Evolutionary conservation across 2,113 vertebrate genomes (phyloP).

Genomic region (Atherinomorus stipes): DNA sequence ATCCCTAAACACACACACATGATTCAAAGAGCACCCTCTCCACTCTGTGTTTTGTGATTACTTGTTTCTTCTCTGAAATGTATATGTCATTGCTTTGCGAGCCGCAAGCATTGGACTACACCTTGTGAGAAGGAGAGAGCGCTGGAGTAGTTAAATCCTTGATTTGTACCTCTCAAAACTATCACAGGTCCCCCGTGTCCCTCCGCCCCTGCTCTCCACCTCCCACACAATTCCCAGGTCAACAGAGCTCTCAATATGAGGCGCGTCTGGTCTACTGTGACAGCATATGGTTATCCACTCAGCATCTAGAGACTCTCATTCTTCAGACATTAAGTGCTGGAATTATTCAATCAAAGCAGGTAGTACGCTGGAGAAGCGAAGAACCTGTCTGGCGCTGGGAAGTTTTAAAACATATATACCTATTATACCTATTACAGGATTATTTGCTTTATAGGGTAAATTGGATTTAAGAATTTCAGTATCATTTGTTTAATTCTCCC

Average conservation of each 20-base stretch:
- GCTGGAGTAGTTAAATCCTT: slow-evolving; percentile 79
- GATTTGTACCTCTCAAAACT: slow-evolving; percentile 83
- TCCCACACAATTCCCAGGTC: slow-evolving; percentile 85
- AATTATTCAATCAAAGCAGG: slow-evolving; percentile 59
- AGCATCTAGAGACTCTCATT: slow-evolving; percentile 73
- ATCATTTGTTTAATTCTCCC: slow-evolving; percentile 22
- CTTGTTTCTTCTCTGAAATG: not conserved
- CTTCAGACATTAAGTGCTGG: slow-evolving; percentile 61
- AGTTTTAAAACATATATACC: slow-evolving; percentile 11
- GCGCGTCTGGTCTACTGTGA: slow-evolving; percentile 80
- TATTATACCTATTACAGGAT: not conserved
- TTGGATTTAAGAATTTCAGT: slow-evolving; percentile 40
- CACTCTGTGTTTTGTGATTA: slow-evolving; percentile 6
- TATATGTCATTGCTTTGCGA: slow-evolving; percentile 23
- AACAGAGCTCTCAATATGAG: slow-evolving; percentile 80
- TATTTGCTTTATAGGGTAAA: slow-evolving; percentile 24
- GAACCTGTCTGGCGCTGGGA: slow-evolving; percentile 9
- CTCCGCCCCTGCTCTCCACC: slow-evolving; percentile 72
- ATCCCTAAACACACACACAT: not conserved
- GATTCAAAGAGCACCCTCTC: slow-evolving; percentile 17
- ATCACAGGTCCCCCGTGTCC: slow-evolving; percentile 73
- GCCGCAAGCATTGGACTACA: slow-evolving; percentile 14
- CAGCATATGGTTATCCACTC: slow-evolving; percentile 86
- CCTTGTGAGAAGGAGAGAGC: slow-evolving; percentile 50
- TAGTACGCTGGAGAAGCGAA: slow-evolving; percentile 16